Evolutionary conservation across 2,888 invertebrate species (phyloP), one percentile per base, ranked within the genome.

Genomic region (Tipula vernalis): DNA sequence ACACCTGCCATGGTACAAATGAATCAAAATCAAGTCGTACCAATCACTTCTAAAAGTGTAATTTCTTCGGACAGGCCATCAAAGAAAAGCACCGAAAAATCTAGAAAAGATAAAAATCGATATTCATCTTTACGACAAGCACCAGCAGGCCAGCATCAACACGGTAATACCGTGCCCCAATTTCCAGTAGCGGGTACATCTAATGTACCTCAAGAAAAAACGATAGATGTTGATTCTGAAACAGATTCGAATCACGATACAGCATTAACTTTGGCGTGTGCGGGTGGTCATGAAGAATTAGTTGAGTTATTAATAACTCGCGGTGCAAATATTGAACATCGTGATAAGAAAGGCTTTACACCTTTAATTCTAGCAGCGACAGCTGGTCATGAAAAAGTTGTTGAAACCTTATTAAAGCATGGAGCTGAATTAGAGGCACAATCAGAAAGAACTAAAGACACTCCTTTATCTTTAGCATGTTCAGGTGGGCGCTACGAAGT

Each of bases 201-300:
- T 87, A 91, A 91, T 88, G 92, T 92, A 87, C 92, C 93, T 88
- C 93, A 94, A 88, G 95, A 94, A 91, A 94, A 94, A 89, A 95
- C 95, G 89, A 96, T 98, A 93, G 98, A 99, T 91, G 96, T 99
- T 88, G 98, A 99, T 92, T 98, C 98, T 6, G 98, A 98, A 93
- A 99, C 99, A 0, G 99, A 99, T 92, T 98, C 97, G 89, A 99
- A 99, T 93, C 98, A 98, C 92, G 99, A 99, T 92, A 99, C 99
- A 4, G 99, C 99, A 87, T 93, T 99, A 87, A 99, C 99, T 47
- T 93, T 99, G 88, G 99, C 99, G 86, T 99, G 98, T 92, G 98
- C 98, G 87, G 98, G 98, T 88, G 99, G 99, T 0, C 98, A 99
- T 91, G 97, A 98, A 90, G 98, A 99, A 90, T 94, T 99, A 28